A percentile compares a stretch with the other conserved stretches of the same genome.
Evolutionary conservation across 2,113 vertebrate species (phyloP).

Genomic region (Ceyx melanurus): DNA sequence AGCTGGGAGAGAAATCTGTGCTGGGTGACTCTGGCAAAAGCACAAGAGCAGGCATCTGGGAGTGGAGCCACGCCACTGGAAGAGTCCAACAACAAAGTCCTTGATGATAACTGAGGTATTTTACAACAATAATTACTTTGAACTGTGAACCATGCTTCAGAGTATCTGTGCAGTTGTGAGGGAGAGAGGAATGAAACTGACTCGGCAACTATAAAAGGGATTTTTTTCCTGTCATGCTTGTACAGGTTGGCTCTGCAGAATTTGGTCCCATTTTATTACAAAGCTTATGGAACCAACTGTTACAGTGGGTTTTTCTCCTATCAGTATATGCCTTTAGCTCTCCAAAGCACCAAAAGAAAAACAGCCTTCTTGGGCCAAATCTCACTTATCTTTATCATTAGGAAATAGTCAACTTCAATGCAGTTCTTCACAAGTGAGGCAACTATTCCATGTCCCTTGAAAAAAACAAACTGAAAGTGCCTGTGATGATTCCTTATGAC

Average conservation of each 20-base stretch:
- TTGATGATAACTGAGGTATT: slow-evolving; percentile 30
- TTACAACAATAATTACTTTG: slow-evolving; percentile 1
- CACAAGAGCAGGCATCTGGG: background rate
- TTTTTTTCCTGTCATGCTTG: background rate
- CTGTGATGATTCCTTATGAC: background rate
- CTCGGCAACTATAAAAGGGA: background rate
- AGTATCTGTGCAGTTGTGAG: background rate
- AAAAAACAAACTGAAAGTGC: background rate
- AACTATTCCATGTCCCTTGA: background rate
- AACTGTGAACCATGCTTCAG: background rate
- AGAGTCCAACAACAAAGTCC: background rate
- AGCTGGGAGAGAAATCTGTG: background rate
- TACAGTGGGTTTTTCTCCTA: background rate
- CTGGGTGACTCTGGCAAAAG: accelerated
- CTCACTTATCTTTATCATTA: background rate
- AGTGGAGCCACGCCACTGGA: background rate
- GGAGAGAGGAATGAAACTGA: background rate
- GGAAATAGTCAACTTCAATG: background rate
- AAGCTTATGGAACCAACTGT: background rate
- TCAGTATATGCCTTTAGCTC: background rate
- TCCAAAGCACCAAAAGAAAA: background rate
- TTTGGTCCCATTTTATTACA: background rate
- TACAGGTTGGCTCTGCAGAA: background rate
- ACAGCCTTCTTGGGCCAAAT: background rate
- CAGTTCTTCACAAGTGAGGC: background rate